Evolutionary conservation across 2,113 vertebrate genomes (phyloP), one percentile per base, ranked within the genome.

Genomic region (Bettongia penicillata): DNA sequence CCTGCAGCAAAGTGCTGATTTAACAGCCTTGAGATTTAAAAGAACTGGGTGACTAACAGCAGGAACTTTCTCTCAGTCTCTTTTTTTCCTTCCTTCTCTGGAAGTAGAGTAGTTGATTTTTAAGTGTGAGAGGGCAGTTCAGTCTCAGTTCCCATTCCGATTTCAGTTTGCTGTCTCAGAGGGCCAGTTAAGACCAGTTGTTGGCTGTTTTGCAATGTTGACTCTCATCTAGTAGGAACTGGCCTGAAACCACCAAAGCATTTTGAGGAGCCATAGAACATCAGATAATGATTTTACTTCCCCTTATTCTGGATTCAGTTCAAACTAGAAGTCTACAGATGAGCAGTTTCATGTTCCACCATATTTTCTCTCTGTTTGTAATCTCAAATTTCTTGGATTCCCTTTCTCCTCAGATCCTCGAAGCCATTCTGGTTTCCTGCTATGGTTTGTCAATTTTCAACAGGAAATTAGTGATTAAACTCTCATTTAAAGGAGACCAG

Each of bases 401-500:
- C 51, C 47, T 61, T 95, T 9, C 48, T 90, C 89, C 90, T 37
- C 61, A 24, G 26, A 37, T 43, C 47, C 23, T n/a, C 10, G n/a
- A 28, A 91, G 93, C 49, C 89, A 50, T 50, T 84, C 49, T 90
- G 89, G 9, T 90, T 90, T 90, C 25, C 89, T 50, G 24, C 12
- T 49, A 19, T 50, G 47, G 9, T 37, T 26, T 47, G 22, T 91
- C 57, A 77, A 16, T 49, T 31, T 95, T 93, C 61, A n/a, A n/a
- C n/a, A 96, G 95, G 92, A 97, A 94, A 94, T 90, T 57, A 77
- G 6, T 93, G 90, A 94, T 92, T 95, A 77, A 50, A 48, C 23
- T 95, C 92, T 95, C 92, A 53, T n/a, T n/a, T 77, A 94, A 90
- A 97, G 31, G 14, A 4, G 84, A 92, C 61, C 12, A 94, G 47